Percentiles rank a stretch among this genome's conserved stretches.
These are phyloP conservation scores for Oopsacas minuta DNA, from an alignment of 37 sponge, comb jelly and placozoan genomes.

Conservation along the genomic window DNA sequence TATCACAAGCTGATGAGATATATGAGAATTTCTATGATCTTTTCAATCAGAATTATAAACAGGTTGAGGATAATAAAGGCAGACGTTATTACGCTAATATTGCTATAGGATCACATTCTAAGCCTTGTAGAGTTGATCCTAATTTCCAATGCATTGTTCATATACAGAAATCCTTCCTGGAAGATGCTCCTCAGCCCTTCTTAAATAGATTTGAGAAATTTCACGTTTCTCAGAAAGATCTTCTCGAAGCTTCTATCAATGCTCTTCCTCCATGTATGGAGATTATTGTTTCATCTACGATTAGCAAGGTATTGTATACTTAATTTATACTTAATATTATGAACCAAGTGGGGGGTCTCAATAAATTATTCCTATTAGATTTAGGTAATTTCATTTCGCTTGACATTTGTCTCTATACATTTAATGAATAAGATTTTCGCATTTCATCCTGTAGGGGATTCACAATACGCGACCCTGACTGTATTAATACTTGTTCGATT, in stretches of 20 bases:
- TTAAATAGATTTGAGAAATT: slow-evolving; percentile 28
- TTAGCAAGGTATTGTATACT: slow-evolving; percentile 53
- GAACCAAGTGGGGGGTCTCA: too few species aligned
- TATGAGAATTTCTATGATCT: slow-evolving; percentile 29
- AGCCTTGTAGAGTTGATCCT: slow-evolving; percentile 28
- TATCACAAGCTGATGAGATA: slow-evolving; percentile 24
- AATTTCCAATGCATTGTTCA: slow-evolving; percentile 28
- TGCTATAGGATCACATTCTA: slow-evolving; percentile 29
- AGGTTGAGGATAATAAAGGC: slow-evolving; percentile 24
- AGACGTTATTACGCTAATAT: slow-evolving; percentile 27
- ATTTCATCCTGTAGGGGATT: too few species aligned
- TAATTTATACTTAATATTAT: too few species aligned
- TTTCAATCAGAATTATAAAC: slow-evolving; percentile 25
- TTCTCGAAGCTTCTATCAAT: slow-evolving; percentile 45
- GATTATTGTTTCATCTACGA: slow-evolving; percentile 26
- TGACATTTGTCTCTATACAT: too few species aligned
- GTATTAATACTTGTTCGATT: too few species aligned
- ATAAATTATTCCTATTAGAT: too few species aligned
- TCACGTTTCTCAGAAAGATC: slow-evolving; percentile 26
- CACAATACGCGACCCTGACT: too few species aligned
- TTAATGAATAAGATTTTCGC: too few species aligned
- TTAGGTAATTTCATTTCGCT: too few species aligned
- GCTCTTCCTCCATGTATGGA: slow-evolving; percentile 51
- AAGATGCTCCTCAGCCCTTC: slow-evolving; percentile 24
- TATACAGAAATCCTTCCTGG: background rate